phyloP scores from a whole-genome alignment of 2,113 vertebrate species.

The Catagonus wagneri region DNA sequence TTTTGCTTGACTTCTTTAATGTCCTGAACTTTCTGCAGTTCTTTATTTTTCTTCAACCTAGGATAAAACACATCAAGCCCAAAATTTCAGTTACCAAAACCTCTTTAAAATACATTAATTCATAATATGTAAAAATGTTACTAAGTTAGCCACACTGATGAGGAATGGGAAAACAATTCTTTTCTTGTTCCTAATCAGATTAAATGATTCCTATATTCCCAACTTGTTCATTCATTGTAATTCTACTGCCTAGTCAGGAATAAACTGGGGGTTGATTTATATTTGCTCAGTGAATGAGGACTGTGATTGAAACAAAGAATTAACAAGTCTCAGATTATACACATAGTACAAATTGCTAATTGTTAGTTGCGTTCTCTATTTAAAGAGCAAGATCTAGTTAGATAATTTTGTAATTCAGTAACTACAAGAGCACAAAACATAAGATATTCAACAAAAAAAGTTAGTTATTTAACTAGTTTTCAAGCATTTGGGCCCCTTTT shows the following conservation, averaged over 20 bases:
- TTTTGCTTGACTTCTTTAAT: constrained; percentile 98
- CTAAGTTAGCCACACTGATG: background rate
- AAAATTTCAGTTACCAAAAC: constrained; percentile 1
- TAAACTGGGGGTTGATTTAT: background rate
- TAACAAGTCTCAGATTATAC: background rate
- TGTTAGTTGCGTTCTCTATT: background rate
- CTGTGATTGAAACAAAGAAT: background rate
- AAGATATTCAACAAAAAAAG: background rate
- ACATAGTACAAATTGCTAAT: background rate
- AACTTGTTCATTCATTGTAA: background rate
- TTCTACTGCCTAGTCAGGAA: background rate
- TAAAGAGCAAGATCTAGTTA: background rate
- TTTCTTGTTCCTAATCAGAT: background rate
- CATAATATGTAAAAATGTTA: background rate
- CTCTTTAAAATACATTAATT: background rate
- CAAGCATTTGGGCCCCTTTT: background rate
- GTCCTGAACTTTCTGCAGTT: constrained; percentile 94
- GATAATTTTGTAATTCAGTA: background rate
- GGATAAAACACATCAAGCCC: background rate
- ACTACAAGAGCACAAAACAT: constrained; percentile 20
- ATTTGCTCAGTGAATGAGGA: background rate
- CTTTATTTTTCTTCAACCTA: constrained; percentile 96
- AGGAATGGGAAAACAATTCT: background rate
- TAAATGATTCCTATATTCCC: background rate
- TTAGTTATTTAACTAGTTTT: background rate